Base-by-base conservation (phyloP, 1,140 invertebrate species). In the Megalopta genalis region DNA sequence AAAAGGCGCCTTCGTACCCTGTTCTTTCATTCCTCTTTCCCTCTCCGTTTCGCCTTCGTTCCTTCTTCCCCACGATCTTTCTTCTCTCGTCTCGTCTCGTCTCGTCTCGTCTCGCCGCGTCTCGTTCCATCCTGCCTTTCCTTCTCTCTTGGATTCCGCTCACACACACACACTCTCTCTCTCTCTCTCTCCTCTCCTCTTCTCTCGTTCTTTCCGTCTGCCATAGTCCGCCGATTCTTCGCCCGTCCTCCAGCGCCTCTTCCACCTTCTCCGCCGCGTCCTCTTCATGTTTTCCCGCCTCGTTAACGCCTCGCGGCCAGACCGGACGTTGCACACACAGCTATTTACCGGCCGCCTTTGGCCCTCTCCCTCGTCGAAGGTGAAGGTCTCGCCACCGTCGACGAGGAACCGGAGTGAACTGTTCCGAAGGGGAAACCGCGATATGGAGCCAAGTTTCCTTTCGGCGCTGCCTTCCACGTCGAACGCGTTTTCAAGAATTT, bases 221-320 rank as follows among this genome's bases (percentile, higher is more conserved):
- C 57, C 25, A 25, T 32, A 42, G 67, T 83, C 63, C 71, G 76
- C 42, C 72, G 54, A 78, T 77, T 81, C 86, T 64, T 77, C 86
- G 81, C 78, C 76, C 85, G 76, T 83, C 80, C 78, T 82, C 74
- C 67, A 21, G 60, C 60, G 39, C 49, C 63, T 87, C 84, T 83
- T 77, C 83, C 79, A 81, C 70, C 68, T 83, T 71, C 67, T 82
- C 68, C 49, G 27, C 66, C 74, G 83, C 83, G 74, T 86, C 81
- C 80, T 87, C 81, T 88, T 85, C 86, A 81, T 86, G 85, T 90
- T 89, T 89, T 87, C 80, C 88, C 82, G 88, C 75, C 88, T 90
- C 87, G 88, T 90, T 90, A 90, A 90, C 89, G 87, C 88, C 88
- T 87, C 74, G 78, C 83, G 78, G 88, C 75, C 84, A 80, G 73